phyloP scores from a whole-genome alignment of 2,888 invertebrate species.

The Ryuthela nishihirai region DNA sequence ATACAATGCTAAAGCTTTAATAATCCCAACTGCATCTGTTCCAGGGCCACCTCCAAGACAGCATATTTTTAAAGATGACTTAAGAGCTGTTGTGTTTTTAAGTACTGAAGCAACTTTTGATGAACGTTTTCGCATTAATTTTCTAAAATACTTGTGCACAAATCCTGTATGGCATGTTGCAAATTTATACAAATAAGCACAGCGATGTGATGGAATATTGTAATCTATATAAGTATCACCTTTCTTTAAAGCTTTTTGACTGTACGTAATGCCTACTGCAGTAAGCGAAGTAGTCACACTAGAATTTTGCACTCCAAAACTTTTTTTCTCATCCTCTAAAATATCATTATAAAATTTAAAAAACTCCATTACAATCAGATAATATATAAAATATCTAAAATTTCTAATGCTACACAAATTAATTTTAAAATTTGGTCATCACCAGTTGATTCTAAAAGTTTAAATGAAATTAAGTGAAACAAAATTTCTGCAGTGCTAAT shows the following conservation, averaged over 20 bases:
- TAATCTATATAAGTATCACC: constrained; percentile 18
- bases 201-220: constrained; percentile 14
- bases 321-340: constrained; percentile 17
- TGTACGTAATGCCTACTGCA: constrained; percentile 5
- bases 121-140: not conserved
- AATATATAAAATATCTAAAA: too few species aligned
- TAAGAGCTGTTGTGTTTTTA: not conserved
- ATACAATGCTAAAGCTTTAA: constrained; percentile 7
- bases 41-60: constrained; percentile 26
- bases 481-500: too few species aligned
- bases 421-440: too few species aligned
- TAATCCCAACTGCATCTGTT: constrained; percentile 17
- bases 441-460: too few species aligned
- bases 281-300: not conserved
- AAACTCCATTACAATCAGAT: too few species aligned
- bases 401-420: too few species aligned
- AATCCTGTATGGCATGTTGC: constrained; percentile 11
- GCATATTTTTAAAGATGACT: constrained; percentile 11
- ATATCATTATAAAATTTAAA: constrained; percentile 14
- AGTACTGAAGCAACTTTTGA: too few species aligned
- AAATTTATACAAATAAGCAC: constrained; percentile 24
- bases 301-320: constrained; percentile 1
- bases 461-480: too few species aligned
- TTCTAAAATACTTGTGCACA: constrained; percentile 8
- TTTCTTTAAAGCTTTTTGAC: not conserved